Conservation (phyloP, 2,888 invertebrate species). For the Halictus ligatus region DNA sequence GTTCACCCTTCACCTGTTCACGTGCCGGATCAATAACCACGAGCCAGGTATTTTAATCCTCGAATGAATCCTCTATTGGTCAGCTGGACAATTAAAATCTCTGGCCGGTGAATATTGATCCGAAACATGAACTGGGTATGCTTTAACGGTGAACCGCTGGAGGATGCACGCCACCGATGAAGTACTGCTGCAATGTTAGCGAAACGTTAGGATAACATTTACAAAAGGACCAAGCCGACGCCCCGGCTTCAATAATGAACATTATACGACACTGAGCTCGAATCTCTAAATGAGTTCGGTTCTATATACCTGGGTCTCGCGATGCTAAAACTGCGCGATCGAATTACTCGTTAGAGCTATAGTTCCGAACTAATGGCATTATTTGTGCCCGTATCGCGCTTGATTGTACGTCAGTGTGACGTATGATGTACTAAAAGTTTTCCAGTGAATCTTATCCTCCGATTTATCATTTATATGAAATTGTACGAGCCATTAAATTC, state of each 20-base stretch:
- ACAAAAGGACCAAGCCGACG: background rate
- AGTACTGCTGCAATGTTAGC: background rate
- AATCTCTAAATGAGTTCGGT: background rate
- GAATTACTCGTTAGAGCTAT: too few species aligned
- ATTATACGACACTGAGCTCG: background rate
- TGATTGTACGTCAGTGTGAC: too few species aligned
- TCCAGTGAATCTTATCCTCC: too few species aligned
- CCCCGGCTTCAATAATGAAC: background rate
- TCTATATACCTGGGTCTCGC: background rate
- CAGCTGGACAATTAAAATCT: conserved; percentile 1
- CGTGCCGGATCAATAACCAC: background rate
- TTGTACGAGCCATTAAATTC: too few species aligned
- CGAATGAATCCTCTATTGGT: background rate
- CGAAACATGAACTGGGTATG: background rate
- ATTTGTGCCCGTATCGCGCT: too few species aligned
- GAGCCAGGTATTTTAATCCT: background rate
- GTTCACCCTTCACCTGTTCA: background rate
- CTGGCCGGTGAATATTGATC: background rate
- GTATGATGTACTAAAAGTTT: too few species aligned
- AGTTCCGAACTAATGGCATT: too few species aligned
- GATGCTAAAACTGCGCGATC: too few species aligned
- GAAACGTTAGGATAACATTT: background rate
- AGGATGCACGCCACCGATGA: background rate
- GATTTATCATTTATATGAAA: too few species aligned
- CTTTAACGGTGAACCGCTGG: background rate